phyloP scores from a whole-genome alignment of 2,113 vertebrate species.

The Dendropsophus ebraccatus region DNA sequence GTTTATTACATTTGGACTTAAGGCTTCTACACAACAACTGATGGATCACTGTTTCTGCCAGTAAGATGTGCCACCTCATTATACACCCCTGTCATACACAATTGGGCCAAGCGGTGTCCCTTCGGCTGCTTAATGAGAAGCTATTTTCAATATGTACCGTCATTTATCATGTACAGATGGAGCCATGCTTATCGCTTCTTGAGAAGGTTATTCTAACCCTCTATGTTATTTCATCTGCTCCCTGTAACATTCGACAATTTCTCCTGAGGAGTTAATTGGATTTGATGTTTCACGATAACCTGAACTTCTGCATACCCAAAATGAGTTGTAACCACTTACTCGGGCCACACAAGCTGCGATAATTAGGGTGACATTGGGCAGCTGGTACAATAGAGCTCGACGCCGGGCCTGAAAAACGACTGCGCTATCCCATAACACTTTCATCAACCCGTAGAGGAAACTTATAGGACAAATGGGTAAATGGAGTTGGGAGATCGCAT shows the following conservation, averaged over 20 bases:
- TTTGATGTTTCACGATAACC: slow-evolving; percentile 21
- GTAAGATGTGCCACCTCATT: slow-evolving; percentile 37
- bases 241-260: slow-evolving; percentile 3
- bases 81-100: slow-evolving; percentile 43
- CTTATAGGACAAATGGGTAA: neutral
- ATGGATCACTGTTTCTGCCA: slow-evolving; percentile 36
- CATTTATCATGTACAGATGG: slow-evolving; percentile 40
- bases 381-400: neutral
- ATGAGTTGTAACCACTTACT: slow-evolving; percentile 2
- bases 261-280: slow-evolving; percentile 33
- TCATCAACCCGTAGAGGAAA: neutral
- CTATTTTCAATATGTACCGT: slow-evolving; percentile 41
- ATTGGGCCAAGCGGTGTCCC: slow-evolving; percentile 26
- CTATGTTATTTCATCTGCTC: slow-evolving; percentile 26
- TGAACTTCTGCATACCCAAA: slow-evolving; percentile 17
- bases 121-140: slow-evolving; percentile 39
- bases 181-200: slow-evolving; percentile 29
- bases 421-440: neutral
- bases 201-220: slow-evolving; percentile 19
- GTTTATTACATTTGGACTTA: slow-evolving; percentile 36
- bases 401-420: neutral
- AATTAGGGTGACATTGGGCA: slow-evolving; percentile 9
- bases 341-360: neutral
- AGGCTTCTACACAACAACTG: slow-evolving; percentile 32
- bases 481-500: neutral